Percentiles rank a stretch among this genome's conserved stretches.
Evolutionary conservation across 2,888 invertebrate genomes (phyloP).

Genomic region (Drosophila seclusa): DNA sequence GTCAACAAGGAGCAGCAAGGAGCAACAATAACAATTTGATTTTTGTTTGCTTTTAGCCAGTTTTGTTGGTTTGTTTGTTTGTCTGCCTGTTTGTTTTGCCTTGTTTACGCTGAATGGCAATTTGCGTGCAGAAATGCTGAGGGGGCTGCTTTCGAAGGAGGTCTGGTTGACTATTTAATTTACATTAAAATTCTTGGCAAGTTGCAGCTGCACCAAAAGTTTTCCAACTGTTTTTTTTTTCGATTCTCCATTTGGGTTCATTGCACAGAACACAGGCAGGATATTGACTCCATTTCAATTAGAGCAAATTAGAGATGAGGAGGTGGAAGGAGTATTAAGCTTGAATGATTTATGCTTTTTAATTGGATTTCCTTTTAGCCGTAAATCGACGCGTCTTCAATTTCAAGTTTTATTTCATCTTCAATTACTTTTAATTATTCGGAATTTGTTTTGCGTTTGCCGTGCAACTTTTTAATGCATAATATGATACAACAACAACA

Average conservation of each 20-base stretch:
- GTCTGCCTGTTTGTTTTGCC: constrained; percentile 43
- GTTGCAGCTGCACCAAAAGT: constrained; percentile 55
- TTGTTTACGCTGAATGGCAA: constrained; percentile 18
- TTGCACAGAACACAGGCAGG: constrained; percentile 51
- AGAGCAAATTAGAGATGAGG: constrained; percentile 14
- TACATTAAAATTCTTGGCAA: constrained; percentile 28
- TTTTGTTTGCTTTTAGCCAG: constrained; percentile 64
- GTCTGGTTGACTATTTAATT: constrained; percentile 16
- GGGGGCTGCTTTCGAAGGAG: background rate
- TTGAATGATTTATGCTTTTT: constrained; percentile 57
- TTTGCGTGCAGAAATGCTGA: background rate
- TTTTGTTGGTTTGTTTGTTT: constrained; percentile 50
- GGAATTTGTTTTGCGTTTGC: constrained; percentile 56
- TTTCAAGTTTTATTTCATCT: constrained; percentile 47
- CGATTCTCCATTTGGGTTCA: constrained; percentile 36
- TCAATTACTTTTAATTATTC: constrained; percentile 76
- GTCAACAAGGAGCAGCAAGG: constrained; percentile 27
- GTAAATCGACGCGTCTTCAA: constrained; percentile 33
- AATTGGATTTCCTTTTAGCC: constrained; percentile 55
- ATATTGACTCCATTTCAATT: constrained; percentile 69
- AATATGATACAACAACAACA: constrained; percentile 61
- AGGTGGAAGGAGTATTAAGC: background rate
- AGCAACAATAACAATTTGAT: constrained; percentile 69
- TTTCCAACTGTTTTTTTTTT: background rate
- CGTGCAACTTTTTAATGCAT: constrained; percentile 44